A percentile compares a stretch with the other conserved stretches of the same genome.
These are phyloP conservation scores for Willisornis vidua DNA, from an alignment of 2,113 vertebrate species.

Conservation along the genomic window DNA sequence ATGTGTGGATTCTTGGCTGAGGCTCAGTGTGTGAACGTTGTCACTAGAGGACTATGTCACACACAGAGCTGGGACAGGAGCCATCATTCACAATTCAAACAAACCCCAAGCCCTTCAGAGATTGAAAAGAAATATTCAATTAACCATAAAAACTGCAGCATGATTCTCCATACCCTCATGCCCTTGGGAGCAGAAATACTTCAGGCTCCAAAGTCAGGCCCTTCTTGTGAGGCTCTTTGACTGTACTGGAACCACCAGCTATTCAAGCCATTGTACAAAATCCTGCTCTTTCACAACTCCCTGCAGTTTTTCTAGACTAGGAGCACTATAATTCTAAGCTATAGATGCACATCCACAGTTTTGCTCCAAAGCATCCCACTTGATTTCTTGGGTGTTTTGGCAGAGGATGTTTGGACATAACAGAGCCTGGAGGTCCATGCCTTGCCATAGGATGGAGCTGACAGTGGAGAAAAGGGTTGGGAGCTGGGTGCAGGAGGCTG, in stretches of 20 bases:
- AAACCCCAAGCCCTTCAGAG: slow-evolving; percentile 39
- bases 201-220: slow-evolving; percentile 1
- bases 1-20: slow-evolving; percentile 52
- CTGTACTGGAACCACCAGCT: background rate
- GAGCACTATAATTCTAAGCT: background rate
- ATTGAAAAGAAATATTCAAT: slow-evolving; percentile 52
- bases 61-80: slow-evolving; percentile 62
- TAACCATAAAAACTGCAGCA: slow-evolving; percentile 52
- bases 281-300: background rate
- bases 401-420: background rate
- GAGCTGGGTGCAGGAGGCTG: background rate
- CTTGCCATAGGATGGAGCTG: background rate
- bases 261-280: slow-evolving; percentile 13
- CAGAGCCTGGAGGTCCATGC: background rate
- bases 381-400: background rate
- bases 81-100: slow-evolving; percentile 68
- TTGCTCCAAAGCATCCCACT: background rate
- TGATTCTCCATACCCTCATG: slow-evolving; percentile 5
- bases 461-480: background rate
- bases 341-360: background rate
- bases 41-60: slow-evolving; percentile 52
- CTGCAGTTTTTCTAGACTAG: background rate
- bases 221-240: slow-evolving; percentile 41
- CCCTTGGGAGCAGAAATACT: slow-evolving; percentile 37
- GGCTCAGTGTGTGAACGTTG: slow-evolving; percentile 50